Conservation (phyloP, 2,888 invertebrate genomes). For the Crematogaster levior region DNA sequence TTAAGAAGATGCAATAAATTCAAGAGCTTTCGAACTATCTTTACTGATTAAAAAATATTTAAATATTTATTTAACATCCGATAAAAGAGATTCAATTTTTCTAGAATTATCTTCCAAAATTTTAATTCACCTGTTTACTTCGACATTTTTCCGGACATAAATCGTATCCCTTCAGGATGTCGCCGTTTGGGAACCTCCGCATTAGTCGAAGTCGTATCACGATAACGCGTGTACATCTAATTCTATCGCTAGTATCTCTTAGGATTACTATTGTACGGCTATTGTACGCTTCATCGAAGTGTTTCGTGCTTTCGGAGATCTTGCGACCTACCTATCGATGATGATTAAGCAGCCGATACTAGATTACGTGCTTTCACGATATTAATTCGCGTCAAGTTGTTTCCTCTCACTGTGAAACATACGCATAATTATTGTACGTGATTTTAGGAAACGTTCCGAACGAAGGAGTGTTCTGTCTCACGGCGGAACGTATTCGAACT, state of each 20-base stretch:
- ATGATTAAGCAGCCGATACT: conserved; percentile 12
- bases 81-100: not conserved
- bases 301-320: not conserved
- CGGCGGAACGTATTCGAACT: not conserved
- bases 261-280: conserved; percentile 59
- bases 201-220: conserved; percentile 54
- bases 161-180: not conserved
- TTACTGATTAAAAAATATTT: not conserved
- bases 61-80: not conserved
- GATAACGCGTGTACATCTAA: conserved; percentile 39
- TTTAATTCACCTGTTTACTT: not conserved
- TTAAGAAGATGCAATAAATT: not conserved
- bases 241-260: conserved; percentile 45
- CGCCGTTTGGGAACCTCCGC: conserved; percentile 37
- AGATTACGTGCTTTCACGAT: conserved; percentile 17
- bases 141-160: not conserved
- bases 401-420: not conserved
- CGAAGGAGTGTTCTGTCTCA: conserved; percentile 13
- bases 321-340: conserved; percentile 25
- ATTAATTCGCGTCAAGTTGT: conserved; percentile 9
- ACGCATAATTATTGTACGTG: conserved; percentile 37
- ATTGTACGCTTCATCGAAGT: conserved; percentile 35
- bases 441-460: conserved; percentile 21
- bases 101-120: not conserved
- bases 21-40: not conserved